Conservation (phyloP, 2,888 invertebrate species). For the Troides aeacus region DNA sequence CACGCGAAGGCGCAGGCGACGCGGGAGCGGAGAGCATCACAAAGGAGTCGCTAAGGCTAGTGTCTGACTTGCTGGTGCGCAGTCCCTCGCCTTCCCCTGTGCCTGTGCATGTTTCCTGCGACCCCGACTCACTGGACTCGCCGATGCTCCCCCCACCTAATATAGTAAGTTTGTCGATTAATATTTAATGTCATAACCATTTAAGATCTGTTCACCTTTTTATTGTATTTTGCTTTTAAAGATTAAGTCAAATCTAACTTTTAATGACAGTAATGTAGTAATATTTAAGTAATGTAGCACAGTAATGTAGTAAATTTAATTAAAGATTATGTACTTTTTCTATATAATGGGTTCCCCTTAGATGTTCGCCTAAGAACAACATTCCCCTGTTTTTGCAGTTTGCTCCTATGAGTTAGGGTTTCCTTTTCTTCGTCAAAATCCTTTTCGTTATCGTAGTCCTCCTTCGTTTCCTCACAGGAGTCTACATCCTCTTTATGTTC, state of each 20-base stretch:
- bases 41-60: conserved; percentile 94
- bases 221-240: no score
- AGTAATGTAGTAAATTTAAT: neutral
- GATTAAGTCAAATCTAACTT: no score
- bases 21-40: conserved; percentile 85
- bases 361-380: conserved; percentile 82
- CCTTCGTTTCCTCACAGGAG: conserved; percentile 62
- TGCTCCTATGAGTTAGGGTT: conserved; percentile 43
- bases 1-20: conserved; percentile 41
- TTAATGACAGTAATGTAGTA: no score
- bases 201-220: no score
- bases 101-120: conserved; percentile 49
- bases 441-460: conserved; percentile 62
- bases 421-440: conserved; percentile 45
- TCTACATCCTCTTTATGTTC: conserved; percentile 49
- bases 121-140: conserved; percentile 65
- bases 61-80: conserved; percentile 93
- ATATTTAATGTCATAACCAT: no score
- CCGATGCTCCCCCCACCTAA: conserved; percentile 81
- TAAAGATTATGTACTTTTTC: conserved; percentile 76
- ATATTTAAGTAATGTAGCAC: no score
- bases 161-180: neutral
- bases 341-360: conserved; percentile 82
- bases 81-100: conserved; percentile 72
- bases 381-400: conserved; percentile 72